phyloP scores from a whole-genome alignment of 2,888 invertebrate genomes.

The Gonocerus acuteangulatus region DNA sequence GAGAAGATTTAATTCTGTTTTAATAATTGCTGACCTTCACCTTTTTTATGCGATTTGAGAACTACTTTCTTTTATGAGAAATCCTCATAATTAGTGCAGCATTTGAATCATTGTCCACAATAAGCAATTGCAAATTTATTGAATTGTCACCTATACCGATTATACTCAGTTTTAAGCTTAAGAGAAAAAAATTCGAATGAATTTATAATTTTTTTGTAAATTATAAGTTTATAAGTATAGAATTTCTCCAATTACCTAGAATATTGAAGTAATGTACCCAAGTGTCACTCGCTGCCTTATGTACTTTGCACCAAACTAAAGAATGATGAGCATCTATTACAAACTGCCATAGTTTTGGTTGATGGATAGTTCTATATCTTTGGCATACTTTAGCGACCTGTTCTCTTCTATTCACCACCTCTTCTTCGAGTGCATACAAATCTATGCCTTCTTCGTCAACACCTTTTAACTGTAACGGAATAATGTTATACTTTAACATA shows the following conservation, averaged over 20 bases:
- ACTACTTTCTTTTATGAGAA: too few relatives aligned
- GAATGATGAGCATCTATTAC: slow-evolving; percentile 71
- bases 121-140: too few relatives aligned
- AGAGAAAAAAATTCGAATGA: too few relatives aligned
- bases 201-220: too few relatives aligned
- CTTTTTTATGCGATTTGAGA: too few relatives aligned
- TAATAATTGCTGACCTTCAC: too few relatives aligned
- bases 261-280: slow-evolving; percentile 89
- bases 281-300: slow-evolving; percentile 77
- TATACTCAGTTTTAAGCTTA: too few relatives aligned
- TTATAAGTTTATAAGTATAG: too few relatives aligned
- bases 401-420: slow-evolving; percentile 31
- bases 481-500: background rate
- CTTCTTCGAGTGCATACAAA: slow-evolving; percentile 32
- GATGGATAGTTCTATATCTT: slow-evolving; percentile 7
- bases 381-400: slow-evolving; percentile 29
- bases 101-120: too few relatives aligned
- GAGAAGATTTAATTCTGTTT: too few relatives aligned
- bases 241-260: slow-evolving; percentile 47
- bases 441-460: slow-evolving; percentile 29
- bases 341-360: slow-evolving; percentile 73
- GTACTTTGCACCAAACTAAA: slow-evolving; percentile 73
- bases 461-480: slow-evolving; percentile 27
- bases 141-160: too few relatives aligned
- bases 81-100: too few relatives aligned